A percentile compares a stretch with the other conserved stretches of the same genome.
Evolutionary conservation across 2,888 invertebrate genomes (phyloP).

Genomic region (Oligia fasciuncula): DNA sequence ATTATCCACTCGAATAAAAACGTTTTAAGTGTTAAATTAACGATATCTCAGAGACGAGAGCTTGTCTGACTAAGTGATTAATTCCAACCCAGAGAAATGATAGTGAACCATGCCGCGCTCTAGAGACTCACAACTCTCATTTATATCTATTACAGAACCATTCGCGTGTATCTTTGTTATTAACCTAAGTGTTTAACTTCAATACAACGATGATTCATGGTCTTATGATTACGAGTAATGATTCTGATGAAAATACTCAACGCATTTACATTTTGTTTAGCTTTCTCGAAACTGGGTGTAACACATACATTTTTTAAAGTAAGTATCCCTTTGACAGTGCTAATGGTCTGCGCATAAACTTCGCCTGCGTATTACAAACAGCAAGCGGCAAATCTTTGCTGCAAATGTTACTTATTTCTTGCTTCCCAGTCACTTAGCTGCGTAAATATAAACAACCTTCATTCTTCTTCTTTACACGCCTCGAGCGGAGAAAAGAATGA

Average conservation of each 20-base stretch:
- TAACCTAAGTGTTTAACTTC: conserved; percentile 45
- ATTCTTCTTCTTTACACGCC: conserved; percentile 85
- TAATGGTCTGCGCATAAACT: conserved; percentile 65
- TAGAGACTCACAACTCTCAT: conserved; percentile 68
- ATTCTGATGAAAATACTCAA: conserved; percentile 19
- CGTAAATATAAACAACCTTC: conserved; percentile 86
- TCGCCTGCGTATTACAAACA: conserved; percentile 67
- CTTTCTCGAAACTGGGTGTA: conserved; percentile 30
- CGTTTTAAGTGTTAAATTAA: conserved; percentile 89
- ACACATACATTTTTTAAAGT: conserved; percentile 53
- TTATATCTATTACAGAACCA: conserved; percentile 70
- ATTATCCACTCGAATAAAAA: conserved; percentile 89
- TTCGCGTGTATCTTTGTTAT: conserved; percentile 53
- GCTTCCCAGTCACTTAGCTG: conserved; percentile 83
- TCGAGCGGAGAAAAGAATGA: conserved; percentile 85
- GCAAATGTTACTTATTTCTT: conserved; percentile 81
- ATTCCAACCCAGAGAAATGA: conserved; percentile 79
- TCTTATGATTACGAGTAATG: conserved; percentile 28
- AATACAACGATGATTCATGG: conserved; percentile 35
- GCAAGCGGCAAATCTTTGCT: conserved; percentile 74
- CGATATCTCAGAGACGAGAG: conserved; percentile 86
- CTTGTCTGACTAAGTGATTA: conserved; percentile 87
- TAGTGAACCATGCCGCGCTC: conserved; percentile 74
- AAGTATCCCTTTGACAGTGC: conserved; percentile 57
- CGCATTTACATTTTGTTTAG: conserved; percentile 46